phyloP scores from a whole-genome alignment of 2,113 vertebrate genomes.

The Nestor notabilis region DNA sequence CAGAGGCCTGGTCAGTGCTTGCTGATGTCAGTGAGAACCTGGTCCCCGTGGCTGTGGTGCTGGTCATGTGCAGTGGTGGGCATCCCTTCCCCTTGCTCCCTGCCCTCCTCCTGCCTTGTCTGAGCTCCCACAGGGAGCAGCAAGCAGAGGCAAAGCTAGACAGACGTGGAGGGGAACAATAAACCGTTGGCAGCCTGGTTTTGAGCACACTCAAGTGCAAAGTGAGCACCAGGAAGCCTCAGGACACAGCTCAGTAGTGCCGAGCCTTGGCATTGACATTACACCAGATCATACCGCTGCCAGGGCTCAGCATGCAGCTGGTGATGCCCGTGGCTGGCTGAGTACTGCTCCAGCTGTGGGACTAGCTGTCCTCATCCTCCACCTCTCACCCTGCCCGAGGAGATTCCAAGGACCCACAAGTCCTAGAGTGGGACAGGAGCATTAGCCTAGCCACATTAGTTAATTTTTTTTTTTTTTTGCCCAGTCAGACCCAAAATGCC shows the following conservation, averaged over 20 bases:
- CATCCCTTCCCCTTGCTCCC: not conserved
- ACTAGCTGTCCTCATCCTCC: not conserved
- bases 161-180: fast-evolving
- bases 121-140: not conserved
- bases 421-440: not conserved
- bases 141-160: not conserved
- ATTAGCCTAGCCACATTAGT: not conserved
- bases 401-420: not conserved
- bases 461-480: not conserved
- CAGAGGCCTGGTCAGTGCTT: not conserved
- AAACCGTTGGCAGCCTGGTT: not conserved
- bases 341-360: not conserved
- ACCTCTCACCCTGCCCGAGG: not conserved
- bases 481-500: not conserved
- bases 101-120: not conserved
- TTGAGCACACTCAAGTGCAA: fast-evolving
- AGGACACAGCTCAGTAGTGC: not conserved
- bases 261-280: fast-evolving
- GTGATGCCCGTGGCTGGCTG: fast-evolving
- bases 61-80: not conserved
- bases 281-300: fast-evolving
- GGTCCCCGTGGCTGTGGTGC: fast-evolving
- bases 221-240: fast-evolving
- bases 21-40: not conserved
- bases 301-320: not conserved